Percentiles rank a stretch among this genome's conserved stretches.
Evolutionary conservation across 2,888 invertebrate genomes (phyloP).

Genomic region (Polyommatus iphigenia): DNA sequence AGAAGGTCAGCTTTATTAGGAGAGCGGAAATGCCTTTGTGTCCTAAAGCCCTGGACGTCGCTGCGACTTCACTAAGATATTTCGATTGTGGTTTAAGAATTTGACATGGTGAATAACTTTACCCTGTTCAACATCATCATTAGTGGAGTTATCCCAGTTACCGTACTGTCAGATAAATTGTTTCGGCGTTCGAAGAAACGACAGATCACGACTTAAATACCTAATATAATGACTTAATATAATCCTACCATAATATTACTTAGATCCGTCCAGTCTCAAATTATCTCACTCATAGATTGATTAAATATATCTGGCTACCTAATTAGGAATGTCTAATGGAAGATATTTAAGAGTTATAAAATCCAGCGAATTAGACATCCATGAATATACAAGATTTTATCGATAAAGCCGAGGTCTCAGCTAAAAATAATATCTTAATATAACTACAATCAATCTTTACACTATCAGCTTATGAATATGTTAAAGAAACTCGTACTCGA

Average conservation of each 20-base stretch:
- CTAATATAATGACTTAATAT: no score
- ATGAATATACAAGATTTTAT: no score
- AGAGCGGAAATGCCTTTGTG: conserved; percentile 34
- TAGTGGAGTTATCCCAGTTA: not conserved
- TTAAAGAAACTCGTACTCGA: not conserved
- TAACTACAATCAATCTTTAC: not conserved
- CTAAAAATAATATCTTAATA: not conserved
- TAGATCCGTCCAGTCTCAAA: no score
- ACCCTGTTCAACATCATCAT: conserved; percentile 2
- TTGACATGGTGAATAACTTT: conserved; percentile 29
- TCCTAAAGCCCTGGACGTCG: conserved; percentile 30
- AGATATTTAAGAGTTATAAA: not conserved
- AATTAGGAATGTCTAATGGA: no score
- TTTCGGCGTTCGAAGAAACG: no score
- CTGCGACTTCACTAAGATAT: conserved; percentile 27
- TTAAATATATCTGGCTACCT: no score
- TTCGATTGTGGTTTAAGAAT: conserved; percentile 30
- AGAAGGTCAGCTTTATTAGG: conserved; percentile 38
- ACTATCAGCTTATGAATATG: not conserved
- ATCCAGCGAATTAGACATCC: not conserved
- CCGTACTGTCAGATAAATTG: not conserved
- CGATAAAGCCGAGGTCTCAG: not conserved
- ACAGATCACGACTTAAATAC: no score
- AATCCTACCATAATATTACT: no score
- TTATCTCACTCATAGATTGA: no score